Evolutionary conservation across 2,888 invertebrate genomes (phyloP).

Genomic region (Noctua janthina): DNA sequence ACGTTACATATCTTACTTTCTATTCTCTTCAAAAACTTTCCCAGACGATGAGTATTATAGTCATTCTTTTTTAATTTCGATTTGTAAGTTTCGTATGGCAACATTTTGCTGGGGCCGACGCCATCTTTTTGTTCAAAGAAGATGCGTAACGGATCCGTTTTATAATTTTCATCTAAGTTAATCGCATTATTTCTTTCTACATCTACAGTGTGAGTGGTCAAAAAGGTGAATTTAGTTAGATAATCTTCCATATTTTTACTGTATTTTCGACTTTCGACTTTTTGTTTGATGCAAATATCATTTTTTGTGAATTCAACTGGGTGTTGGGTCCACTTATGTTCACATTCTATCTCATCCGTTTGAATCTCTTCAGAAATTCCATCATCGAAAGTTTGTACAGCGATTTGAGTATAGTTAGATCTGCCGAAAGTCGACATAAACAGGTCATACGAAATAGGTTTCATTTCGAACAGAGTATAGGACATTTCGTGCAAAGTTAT

Average conservation of each 20-base stretch:
- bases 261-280: conserved; percentile 64
- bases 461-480: conserved; percentile 85
- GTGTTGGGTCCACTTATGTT: conserved; percentile 85
- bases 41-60: conserved; percentile 74
- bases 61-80: conserved; percentile 78
- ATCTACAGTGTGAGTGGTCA: conserved; percentile 66
- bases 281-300: conserved; percentile 72
- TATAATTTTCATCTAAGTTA: conserved; percentile 75
- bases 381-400: conserved; percentile 86
- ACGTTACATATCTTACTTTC: conserved; percentile 79
- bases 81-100: conserved; percentile 81
- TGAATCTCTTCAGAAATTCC: conserved; percentile 83
- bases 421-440: conserved; percentile 87
- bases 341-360: conserved; percentile 79
- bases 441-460: conserved; percentile 87
- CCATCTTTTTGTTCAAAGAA: conserved; percentile 87
- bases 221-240: conserved; percentile 77
- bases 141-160: conserved; percentile 79
- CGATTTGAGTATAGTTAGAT: conserved; percentile 82
- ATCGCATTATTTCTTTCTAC: conserved; percentile 62
- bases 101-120: conserved; percentile 78
- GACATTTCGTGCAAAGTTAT: conserved; percentile 87
- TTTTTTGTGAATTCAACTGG: conserved; percentile 84
- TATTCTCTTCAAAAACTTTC: conserved; percentile 81
- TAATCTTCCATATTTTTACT: conserved; percentile 75